Evolutionary conservation across 1,140 invertebrate species (phyloP), one percentile per base, ranked within the genome.

Genomic region (Nebria ingens): DNA sequence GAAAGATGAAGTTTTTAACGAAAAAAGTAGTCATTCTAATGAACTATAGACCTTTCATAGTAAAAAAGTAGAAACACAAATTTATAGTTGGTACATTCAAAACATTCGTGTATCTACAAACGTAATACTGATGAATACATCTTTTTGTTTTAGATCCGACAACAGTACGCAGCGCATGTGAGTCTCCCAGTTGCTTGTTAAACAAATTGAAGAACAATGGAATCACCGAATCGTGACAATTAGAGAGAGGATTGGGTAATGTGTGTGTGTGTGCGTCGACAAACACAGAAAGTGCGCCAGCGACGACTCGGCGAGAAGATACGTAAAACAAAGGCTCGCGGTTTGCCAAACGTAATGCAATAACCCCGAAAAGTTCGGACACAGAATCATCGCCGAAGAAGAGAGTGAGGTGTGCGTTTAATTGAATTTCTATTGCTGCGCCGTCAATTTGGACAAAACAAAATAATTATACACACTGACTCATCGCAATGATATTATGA

Each of bases 121-220:
- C n/a, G n/a, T n/a, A n/a, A n/a, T n/a, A n/a, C n/a, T n/a, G n/a
- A n/a, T n/a, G n/a, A n/a, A n/a, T n/a, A n/a, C n/a, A n/a, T 17
- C 9, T 45, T 45, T 45, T 45, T 45, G 40, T 45, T 45, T 17
- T 17, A 45, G 40, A 12, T 45, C 17, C 40, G 9, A 45, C 17
- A 12, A 17, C 4, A 45, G 4, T 3, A 17, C 4, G 40, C 6
- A 4, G 9, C 40, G 40, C 40, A 45, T 45, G 40, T 45, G 40
- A 17, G 40, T 45, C 9, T 45, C 40, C 15, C 40, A 9, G 40
- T 4, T 4, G 40, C 40, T 45, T 45, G 40, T 45, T 45, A 45
- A 45, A 45, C 40, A 45, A 45, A 45, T 45, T 45, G 17, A 45
- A 45, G 40, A 45, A 45, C 40, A 45, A 45, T 45, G 17, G 40